These are phyloP conservation scores for Tetramorium simillimum DNA, from an alignment of 1,140 invertebrate genomes.

Conservation along the genomic window DNA sequence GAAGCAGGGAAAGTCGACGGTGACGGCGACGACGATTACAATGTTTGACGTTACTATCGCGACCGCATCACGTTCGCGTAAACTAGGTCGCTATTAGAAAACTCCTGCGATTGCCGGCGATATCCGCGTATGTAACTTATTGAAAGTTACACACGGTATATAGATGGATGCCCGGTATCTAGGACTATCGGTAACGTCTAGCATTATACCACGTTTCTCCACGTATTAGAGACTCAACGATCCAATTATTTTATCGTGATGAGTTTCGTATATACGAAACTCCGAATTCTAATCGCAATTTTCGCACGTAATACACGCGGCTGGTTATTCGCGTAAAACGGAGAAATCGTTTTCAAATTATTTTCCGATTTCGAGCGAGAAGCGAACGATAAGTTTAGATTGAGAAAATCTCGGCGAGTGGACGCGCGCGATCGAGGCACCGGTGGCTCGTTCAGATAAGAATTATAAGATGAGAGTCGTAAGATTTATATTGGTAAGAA, in stretches of 20 bases:
- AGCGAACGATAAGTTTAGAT: neutral
- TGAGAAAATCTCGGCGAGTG: neutral
- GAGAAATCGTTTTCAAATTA: conserved; percentile 10
- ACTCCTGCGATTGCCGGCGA: conserved; percentile 1
- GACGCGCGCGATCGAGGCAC: neutral
- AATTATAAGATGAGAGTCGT: conserved; percentile 9
- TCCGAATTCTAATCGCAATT: neutral
- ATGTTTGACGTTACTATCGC: conserved; percentile 20
- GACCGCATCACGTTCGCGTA: conserved; percentile 35
- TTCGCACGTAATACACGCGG: neutral
- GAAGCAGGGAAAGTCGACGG: conserved; percentile 68
- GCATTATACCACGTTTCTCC: neutral
- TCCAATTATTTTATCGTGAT: neutral
- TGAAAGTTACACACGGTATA: conserved; percentile 1
- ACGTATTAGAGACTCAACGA: neutral
- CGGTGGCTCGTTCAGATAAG: conserved; percentile 6
- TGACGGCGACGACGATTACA: conserved; percentile 56
- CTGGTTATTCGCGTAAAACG: neutral
- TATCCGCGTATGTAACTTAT: conserved; percentile 17
- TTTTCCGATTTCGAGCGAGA: conserved; percentile 2
- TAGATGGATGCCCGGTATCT: neutral
- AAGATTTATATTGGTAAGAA: conserved; percentile 4
- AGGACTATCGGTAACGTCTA: neutral
- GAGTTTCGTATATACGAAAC: conserved; percentile 2
- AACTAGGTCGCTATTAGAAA: conserved; percentile 50